phyloP scores from a whole-genome alignment of 2,797 vertebrate species.

The Manis javanica region DNA sequence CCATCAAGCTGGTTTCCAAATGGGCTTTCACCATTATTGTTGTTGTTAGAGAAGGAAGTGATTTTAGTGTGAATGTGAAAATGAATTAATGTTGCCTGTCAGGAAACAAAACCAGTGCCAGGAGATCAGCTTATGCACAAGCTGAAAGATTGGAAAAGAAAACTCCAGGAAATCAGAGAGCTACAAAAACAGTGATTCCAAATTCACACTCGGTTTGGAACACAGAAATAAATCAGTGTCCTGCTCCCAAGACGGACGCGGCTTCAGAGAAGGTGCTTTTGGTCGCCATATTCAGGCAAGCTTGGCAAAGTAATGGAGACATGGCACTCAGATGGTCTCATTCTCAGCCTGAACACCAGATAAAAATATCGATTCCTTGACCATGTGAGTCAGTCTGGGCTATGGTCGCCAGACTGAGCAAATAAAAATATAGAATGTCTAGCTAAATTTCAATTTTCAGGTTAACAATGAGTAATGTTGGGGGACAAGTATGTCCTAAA shows the following conservation, averaged over 20 bases:
- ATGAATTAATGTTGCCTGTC: conserved; percentile 81
- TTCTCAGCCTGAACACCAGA: neutral
- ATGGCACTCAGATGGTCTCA: neutral
- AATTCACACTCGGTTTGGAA: neutral
- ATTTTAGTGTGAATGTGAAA: conserved; percentile 80
- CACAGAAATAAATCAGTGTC: neutral
- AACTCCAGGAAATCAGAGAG: conserved; percentile 54
- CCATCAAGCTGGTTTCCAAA: conserved; percentile 80
- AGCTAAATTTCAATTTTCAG: conserved; percentile 41
- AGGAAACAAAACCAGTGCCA: conserved; percentile 77
- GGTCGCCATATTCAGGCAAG: neutral
- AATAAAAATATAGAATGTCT: neutral
- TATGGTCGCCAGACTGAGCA: neutral
- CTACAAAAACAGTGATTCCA: conserved; percentile 48
- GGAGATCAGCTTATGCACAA: conserved; percentile 68
- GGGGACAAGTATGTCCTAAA: neutral
- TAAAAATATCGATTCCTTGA: neutral
- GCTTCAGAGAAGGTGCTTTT: neutral
- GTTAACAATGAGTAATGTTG: neutral
- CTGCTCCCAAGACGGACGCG: neutral
- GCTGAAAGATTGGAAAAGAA: conserved; percentile 71
- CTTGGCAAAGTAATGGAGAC: neutral
- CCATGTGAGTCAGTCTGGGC: neutral
- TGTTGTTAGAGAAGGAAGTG: conserved; percentile 79
- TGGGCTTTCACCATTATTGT: conserved; percentile 78